Evolutionary conservation across 1,140 invertebrate genomes (phyloP), one percentile per base, ranked within the genome.

Genomic region (Tetramorium simillimum): DNA sequence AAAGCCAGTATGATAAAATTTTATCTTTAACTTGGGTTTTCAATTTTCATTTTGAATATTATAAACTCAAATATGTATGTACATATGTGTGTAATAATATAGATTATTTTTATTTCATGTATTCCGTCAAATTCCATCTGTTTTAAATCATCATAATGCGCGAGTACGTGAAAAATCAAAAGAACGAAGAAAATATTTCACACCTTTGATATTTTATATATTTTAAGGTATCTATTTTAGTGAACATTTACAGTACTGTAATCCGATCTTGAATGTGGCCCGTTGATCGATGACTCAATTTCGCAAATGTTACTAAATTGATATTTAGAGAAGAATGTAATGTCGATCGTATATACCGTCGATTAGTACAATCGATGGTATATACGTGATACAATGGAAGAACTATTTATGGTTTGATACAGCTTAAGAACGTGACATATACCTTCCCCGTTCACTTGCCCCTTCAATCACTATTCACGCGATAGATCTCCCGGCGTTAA

Each of bases 381-480:
- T 82, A 82, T 40, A 53, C 65, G 21, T 21, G 67, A 16, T 37
- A 33, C 53, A 53, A 73, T 40, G 21, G 18, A 33, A 56, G 37
- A 82, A 73, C 51, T 58, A 84, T 84, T 84, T 84, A 84, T 73
- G 40, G 40, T 7, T 18, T 40, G 43, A 60, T 53, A 46, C 69
- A 67, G 69, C 53, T 81, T 53, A 60, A 60, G 69, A 62, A 49
- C 80, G 28, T 84, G 80, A 73, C 80, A 84, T 84, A 60, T 75
- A 75, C 53, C 80, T 46, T 72, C 70, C 72, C 63, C 78, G 67
- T 72, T 84, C 80, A 60, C 80, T 72, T 58, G 37, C 69, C 24
- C 69, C 69, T 72, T 84, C 80, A 84, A 84, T 84, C 80, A 73
- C 69, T 70, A 53, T 75, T 75, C 69, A 16, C 69, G 80, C 80